Evolutionary conservation across 2,797 vertebrate species (phyloP).

Genomic region (Pangasius krempfi): DNA sequence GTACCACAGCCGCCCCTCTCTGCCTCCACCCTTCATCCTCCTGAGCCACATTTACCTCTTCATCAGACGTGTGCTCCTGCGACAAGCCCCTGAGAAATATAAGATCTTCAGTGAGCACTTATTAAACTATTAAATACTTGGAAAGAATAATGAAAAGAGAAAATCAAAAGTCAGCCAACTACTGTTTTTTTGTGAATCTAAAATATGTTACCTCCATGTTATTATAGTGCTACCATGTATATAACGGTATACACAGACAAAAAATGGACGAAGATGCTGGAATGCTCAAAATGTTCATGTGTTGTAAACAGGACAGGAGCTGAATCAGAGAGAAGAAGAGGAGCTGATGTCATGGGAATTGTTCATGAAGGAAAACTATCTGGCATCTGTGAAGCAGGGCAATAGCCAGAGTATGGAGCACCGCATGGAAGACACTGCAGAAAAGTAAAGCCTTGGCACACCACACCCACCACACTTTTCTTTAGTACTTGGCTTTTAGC

Average conservation of each 20-base stretch:
- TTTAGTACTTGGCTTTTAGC: no score
- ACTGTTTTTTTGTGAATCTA: background rate
- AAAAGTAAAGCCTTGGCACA: slow-evolving; percentile 75
- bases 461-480: background rate
- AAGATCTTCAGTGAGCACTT: slow-evolving; percentile 83
- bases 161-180: background rate
- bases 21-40: slow-evolving; percentile 90
- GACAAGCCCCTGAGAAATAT: slow-evolving; percentile 56
- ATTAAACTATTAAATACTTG: background rate
- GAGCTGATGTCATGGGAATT: slow-evolving; percentile 90
- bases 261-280: background rate
- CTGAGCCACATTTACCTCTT: slow-evolving; percentile 87
- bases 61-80: slow-evolving; percentile 70
- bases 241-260: background rate
- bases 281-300: background rate
- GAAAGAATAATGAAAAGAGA: background rate
- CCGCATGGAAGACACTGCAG: slow-evolving; percentile 80
- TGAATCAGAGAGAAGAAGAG: slow-evolving; percentile 81
- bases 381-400: slow-evolving; percentile 76
- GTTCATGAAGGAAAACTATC: slow-evolving; percentile 89
- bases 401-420: slow-evolving; percentile 79
- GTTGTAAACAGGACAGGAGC: slow-evolving; percentile 75
- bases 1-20: slow-evolving; percentile 85
- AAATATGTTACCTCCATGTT: background rate
- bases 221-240: background rate